These are phyloP conservation scores for Mythimna albipuncta DNA, from an alignment of 2,888 invertebrate species.

Conservation along the genomic window DNA sequence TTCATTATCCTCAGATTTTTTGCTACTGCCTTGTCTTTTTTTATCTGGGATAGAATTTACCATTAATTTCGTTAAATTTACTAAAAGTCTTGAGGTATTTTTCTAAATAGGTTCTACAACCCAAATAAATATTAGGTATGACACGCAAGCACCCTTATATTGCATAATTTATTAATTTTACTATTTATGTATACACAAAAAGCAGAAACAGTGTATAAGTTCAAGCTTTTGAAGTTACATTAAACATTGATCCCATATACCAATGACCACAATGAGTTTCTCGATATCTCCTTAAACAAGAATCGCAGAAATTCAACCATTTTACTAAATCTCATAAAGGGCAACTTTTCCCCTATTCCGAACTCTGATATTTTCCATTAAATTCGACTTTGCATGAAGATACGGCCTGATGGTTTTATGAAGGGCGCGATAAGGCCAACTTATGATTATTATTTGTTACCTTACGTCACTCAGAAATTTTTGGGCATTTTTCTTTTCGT, in stretches of 20 bases:
- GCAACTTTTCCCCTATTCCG: slow-evolving; percentile 41
- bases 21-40: no score
- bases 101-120: no score
- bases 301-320: slow-evolving; percentile 18
- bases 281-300: slow-evolving; percentile 22
- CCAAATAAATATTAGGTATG: no score
- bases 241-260: background rate
- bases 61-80: no score
- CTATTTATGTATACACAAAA: no score
- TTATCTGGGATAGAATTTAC: no score
- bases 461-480: slow-evolving; percentile 60
- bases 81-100: no score
- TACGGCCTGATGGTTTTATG: slow-evolving; percentile 62
- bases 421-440: slow-evolving; percentile 62
- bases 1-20: no score
- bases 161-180: no score
- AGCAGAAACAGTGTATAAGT: background rate
- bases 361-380: slow-evolving; percentile 58
- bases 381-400: slow-evolving; percentile 64
- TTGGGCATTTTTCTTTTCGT: slow-evolving; percentile 49
- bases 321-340: slow-evolving; percentile 35
- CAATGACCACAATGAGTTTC: background rate
- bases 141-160: no score
- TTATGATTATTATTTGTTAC: slow-evolving; percentile 65
- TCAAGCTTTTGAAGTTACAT: background rate